Evolutionary conservation across 2,888 invertebrate genomes (phyloP), one percentile per base, ranked within the genome.

Genomic region (Apodemia hepburni): DNA sequence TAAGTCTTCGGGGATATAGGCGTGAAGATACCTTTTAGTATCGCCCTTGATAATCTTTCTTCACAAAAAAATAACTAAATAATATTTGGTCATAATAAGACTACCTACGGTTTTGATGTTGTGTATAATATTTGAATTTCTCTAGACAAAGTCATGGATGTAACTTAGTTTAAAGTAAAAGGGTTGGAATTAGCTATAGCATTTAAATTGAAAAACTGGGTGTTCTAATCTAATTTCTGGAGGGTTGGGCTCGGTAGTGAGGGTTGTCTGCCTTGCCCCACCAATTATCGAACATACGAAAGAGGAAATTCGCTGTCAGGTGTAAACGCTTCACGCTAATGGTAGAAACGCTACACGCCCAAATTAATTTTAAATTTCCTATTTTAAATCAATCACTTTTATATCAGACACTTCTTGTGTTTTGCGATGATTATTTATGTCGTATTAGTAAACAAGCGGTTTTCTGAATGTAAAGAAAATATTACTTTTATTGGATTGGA

Each of bases 121-220:
- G n/a, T n/a, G n/a, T 29, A 29, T 29, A 6, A 29, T 0, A 29
- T 29, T 9, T 33, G 33, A 9, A 33, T 9, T 33, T 33, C 33
- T 33, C 9, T 33, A 0, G 33, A 9, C n/a, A 0, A 47, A 47
- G 47, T 47, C 47, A 47, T 7, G 17, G 6, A 47, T n/a, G 18
- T 9, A 49, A 17, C n/a, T 49, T 49, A 49, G 49, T 49, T 49
- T 17, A 49, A 18, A 18, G 11, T 49, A 11, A 60, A 49, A 49
- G 60, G 60, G 60, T 49, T 49, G 35, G 49, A 60, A 85, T 87
- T 87, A 84, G 85, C 77, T 82, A 83, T 85, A 82, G 82, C 82
- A 78, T 82, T 84, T 84, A 87, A 86, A 87, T 87, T 83, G 86
- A 82, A 87, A 86, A 85, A 83, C 81, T 82, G 82, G 71, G 77